phyloP scores from a whole-genome alignment of 2,797 vertebrate species.

The Gouania willdenowi region DNA sequence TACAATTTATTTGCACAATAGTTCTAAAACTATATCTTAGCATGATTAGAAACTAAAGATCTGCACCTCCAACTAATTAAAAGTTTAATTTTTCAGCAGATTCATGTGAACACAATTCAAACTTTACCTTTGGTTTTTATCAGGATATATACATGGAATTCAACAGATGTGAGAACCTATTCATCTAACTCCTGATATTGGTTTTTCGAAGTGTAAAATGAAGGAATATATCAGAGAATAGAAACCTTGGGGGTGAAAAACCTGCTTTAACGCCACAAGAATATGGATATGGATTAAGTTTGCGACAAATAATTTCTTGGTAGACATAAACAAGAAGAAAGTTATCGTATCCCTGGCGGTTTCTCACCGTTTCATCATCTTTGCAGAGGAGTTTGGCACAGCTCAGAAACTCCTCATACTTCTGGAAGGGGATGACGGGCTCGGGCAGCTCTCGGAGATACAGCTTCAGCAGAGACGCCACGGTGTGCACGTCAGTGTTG shows the following conservation, averaged over 20 bases:
- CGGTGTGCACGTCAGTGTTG: slow-evolving; percentile 95
- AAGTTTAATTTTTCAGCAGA: no score
- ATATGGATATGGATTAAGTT: not conserved
- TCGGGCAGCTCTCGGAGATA: slow-evolving; percentile 95
- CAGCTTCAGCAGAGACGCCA: slow-evolving; percentile 93
- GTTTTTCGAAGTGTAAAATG: no score
- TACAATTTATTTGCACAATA: no score
- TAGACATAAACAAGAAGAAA: not conserved
- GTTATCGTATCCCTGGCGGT: slow-evolving; percentile 39
- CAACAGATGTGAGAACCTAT: no score
- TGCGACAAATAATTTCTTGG: not conserved
- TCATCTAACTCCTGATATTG: no score
- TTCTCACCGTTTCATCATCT: slow-evolving; percentile 87
- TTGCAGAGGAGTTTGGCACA: slow-evolving; percentile 89
- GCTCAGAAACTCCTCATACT: slow-evolving; percentile 90
- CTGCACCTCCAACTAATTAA: no score
- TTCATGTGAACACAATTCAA: no score
- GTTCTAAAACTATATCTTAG: no score
- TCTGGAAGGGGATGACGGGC: slow-evolving; percentile 90
- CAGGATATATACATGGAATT: no score
- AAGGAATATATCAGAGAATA: not conserved
- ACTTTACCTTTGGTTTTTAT: no score
- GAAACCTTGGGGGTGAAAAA: not conserved
- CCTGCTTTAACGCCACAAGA: slow-evolving; percentile 1
- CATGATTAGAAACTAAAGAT: no score